A percentile compares a stretch with the other conserved stretches of the same genome.
phyloP scores from a whole-genome alignment of 2,113 vertebrate species.

The Leptodactylus fuscus region DNA sequence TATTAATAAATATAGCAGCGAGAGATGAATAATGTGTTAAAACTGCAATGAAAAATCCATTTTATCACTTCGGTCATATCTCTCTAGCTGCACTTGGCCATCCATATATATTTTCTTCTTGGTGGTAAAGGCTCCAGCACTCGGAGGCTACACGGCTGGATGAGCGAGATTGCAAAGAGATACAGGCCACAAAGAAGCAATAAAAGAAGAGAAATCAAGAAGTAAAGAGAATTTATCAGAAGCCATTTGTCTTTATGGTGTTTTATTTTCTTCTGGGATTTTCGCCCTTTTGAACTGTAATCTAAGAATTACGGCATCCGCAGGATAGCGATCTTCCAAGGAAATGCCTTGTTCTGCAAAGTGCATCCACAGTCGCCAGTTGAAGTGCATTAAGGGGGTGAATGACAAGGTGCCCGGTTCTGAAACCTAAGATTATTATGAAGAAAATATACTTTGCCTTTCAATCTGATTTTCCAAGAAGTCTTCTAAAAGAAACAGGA shows the following conservation, averaged over 20 bases:
- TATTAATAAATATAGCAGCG: constrained; percentile 11
- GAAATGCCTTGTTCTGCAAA: background rate
- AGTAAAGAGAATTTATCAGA: constrained; percentile 40
- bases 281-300: constrained; percentile 52
- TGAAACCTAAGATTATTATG: background rate
- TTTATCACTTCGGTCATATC: background rate
- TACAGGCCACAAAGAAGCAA: constrained; percentile 20
- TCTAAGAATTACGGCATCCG: constrained; percentile 45
- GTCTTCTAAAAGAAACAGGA: background rate
- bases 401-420: background rate
- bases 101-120: constrained; percentile 14
- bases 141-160: constrained; percentile 17
- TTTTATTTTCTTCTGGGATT: constrained; percentile 16
- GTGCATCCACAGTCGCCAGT: background rate
- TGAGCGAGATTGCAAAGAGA: constrained; percentile 41
- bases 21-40: constrained; percentile 15
- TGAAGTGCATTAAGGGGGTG: background rate
- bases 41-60: constrained; percentile 1
- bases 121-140: constrained; percentile 1
- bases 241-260: constrained; percentile 29
- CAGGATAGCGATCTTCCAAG: constrained; percentile 18
- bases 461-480: constrained; percentile 28
- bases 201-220: constrained; percentile 46
- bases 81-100: background rate
- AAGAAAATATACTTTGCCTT: constrained; percentile 18